A percentile compares a stretch with the other conserved stretches of the same genome.
These are phyloP conservation scores for Ceramica pisi DNA, from an alignment of 2,888 invertebrate species.

Conservation along the genomic window DNA sequence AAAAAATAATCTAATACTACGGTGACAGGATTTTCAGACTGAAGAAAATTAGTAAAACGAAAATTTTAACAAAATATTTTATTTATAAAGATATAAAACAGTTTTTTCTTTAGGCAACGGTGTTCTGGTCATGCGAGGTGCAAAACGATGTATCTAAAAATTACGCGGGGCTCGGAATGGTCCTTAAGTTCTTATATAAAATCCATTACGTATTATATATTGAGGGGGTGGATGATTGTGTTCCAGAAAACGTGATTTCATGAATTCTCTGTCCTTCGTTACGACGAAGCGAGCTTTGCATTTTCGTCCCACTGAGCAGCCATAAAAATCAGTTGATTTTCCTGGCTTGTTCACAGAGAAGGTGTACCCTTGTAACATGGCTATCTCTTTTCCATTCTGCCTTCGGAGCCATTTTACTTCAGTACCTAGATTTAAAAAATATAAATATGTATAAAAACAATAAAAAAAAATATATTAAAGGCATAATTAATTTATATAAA, in stretches of 20 bases:
- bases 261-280: slow-evolving; percentile 1
- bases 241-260: slow-evolving; percentile 8
- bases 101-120: too few species aligned
- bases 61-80: too few species aligned
- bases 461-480: background rate
- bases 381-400: slow-evolving; percentile 65
- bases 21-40: background rate
- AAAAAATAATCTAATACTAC: background rate
- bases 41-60: background rate
- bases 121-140: background rate
- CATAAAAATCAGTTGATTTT: slow-evolving; percentile 12
- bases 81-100: too few species aligned
- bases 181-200: slow-evolving; percentile 10
- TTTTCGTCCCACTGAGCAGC: slow-evolving; percentile 15
- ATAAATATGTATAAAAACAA: background rate
- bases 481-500: background rate
- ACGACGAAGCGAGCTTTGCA: slow-evolving; percentile 27
- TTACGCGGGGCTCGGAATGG: too few species aligned
- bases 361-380: slow-evolving; percentile 70
- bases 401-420: slow-evolving; percentile 58
- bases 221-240: slow-evolving; percentile 9
- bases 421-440: background rate
- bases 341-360: slow-evolving; percentile 57
- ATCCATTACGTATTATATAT: slow-evolving; percentile 22
- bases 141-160: background rate